Evolutionary conservation across 2,888 invertebrate species (phyloP), one percentile per base, ranked within the genome.

Genomic region (Sminthurinus aureus): DNA sequence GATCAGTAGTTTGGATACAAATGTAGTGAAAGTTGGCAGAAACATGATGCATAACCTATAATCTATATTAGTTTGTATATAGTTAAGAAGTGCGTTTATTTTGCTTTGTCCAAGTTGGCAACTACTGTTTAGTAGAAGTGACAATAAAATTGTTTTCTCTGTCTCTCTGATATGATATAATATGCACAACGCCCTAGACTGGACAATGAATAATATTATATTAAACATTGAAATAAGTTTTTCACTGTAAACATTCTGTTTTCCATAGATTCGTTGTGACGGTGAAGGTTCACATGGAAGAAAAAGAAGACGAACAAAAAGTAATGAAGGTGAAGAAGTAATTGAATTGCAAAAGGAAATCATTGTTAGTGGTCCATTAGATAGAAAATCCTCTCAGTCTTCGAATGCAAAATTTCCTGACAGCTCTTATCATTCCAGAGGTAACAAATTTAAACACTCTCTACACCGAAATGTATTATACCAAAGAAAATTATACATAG

Each of bases 311-410:
- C 83, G 86, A 22, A 80, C 85, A 26, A 26, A 26, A 67, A 76
- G 74, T 20, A 80, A 69, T 4, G 83, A 81, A 13, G 86, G 85
- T 15, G 69, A 81, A 2, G 84, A 85, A 79, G 83, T 84, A 58
- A 84, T 88, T 13, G 87, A 88, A 71, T 79, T 88, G 0, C 86
- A 87, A 52, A 86, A 85, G 79, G 88, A 88, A 76, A 88, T 88
- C 58, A 88, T 88, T 51, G 88, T 88, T 1, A 86, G 66, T 78
- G 86, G 86, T 20, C 86, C 87, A n/a, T 79, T 84, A 78, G 80
- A 79, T 51, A 75, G 83, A 78, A 86, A 84, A 64, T 51, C 84
- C 8, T 38, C 38, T 38, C 85, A 86, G 22, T 76, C 66, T 77
- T 11, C 81, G 58, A 64, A 67, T 26, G 76, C 58, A 11, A 82